phyloP scores from a whole-genome alignment of 2,113 vertebrate genomes.

The Oreochromis tanganicae region DNA sequence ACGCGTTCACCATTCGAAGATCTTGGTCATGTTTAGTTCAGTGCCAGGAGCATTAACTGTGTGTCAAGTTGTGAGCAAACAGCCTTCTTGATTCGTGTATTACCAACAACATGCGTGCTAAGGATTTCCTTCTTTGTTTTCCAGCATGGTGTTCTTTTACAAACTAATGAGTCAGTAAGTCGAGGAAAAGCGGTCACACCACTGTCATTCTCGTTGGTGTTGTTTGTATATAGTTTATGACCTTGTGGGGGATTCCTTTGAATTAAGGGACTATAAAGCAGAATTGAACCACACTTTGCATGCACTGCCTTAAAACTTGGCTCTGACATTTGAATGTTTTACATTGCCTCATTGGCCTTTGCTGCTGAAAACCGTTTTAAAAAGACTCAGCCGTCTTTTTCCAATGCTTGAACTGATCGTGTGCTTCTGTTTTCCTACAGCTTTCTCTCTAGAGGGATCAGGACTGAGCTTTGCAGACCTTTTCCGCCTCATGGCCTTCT shows the following conservation, averaged over 20 bases:
- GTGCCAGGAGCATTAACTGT: accelerated
- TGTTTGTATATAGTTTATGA: not conserved
- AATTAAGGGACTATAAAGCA: not conserved
- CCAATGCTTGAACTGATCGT: not conserved
- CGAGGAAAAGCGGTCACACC: not conserved
- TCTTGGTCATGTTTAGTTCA: not conserved
- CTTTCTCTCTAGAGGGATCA: constrained; percentile 91
- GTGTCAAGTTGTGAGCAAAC: not conserved
- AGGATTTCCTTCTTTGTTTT: not conserved
- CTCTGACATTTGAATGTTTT: not conserved
- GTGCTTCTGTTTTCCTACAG: constrained; percentile 63
- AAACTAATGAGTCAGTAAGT: not conserved
- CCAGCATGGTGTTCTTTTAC: not conserved
- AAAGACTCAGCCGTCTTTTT: not conserved
- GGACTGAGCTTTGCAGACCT: constrained; percentile 94
- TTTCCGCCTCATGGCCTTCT: constrained; percentile 93
- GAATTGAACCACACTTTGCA: not conserved
- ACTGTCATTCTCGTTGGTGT: not conserved
- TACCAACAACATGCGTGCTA: not conserved
- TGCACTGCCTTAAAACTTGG: not conserved
- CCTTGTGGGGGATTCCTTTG: not conserved
- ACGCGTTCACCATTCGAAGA: accelerated
- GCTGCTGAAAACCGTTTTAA: not conserved
- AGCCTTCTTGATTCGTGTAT: not conserved
- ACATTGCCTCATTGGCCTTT: not conserved